These are phyloP conservation scores for Linnaemya tessellans DNA, from an alignment of 2,888 invertebrate species.

Conservation along the genomic window DNA sequence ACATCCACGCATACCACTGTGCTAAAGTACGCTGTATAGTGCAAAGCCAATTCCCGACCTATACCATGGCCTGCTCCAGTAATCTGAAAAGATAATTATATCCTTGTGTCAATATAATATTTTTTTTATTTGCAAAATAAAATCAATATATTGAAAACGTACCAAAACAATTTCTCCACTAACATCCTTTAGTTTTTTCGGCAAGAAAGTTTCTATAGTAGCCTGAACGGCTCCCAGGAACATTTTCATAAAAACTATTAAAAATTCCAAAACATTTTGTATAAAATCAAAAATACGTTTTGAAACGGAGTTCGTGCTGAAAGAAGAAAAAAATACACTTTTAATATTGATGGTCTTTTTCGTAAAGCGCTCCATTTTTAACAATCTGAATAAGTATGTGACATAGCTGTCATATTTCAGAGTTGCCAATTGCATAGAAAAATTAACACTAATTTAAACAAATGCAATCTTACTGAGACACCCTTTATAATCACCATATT, in stretches of 20 bases:
- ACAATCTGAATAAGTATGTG: too few species aligned
- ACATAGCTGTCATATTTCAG: too few species aligned
- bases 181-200: constrained; percentile 87
- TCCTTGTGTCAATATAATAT: neutral
- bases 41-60: constrained; percentile 89
- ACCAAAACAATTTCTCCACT: constrained; percentile 91
- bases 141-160: constrained; percentile 78
- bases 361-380: too few species aligned
- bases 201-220: constrained; percentile 74
- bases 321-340: constrained; percentile 45
- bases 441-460: too few species aligned
- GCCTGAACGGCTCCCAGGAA: constrained; percentile 76
- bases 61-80: constrained; percentile 94
- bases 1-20: constrained; percentile 91
- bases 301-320: constrained; percentile 79
- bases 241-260: constrained; percentile 76
- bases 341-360: neutral
- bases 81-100: constrained; percentile 84
- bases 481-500: too few species aligned
- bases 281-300: constrained; percentile 78
- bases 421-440: too few species aligned
- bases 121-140: neutral
- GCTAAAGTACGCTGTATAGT: constrained; percentile 89
- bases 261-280: constrained; percentile 79
- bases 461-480: too few species aligned